Evolutionary conservation across 2,797 vertebrate genomes (phyloP).

Genomic region (Clarias platycephalus): DNA sequence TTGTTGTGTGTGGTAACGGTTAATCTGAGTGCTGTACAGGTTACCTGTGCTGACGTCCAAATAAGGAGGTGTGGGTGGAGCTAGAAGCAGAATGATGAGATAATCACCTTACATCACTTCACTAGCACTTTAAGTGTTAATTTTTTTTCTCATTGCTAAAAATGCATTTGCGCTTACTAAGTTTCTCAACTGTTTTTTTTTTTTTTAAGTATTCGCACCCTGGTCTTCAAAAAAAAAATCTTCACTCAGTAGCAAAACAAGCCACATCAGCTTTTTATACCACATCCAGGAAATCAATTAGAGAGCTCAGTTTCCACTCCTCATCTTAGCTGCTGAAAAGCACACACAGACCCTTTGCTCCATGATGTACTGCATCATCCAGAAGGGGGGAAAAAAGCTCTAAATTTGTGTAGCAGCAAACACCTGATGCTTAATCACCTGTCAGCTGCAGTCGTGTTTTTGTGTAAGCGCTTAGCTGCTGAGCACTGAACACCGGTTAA

Average conservation of each 20-base stretch:
- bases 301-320: neutral
- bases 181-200: neutral
- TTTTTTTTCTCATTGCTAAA: neutral
- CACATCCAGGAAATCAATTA: neutral
- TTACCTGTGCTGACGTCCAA: neutral
- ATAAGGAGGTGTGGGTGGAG: conserved; percentile 1
- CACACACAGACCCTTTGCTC: neutral
- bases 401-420: neutral
- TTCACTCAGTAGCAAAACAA: neutral
- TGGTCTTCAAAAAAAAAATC: neutral
- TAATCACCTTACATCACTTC: neutral
- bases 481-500: conserved; percentile 46
- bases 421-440: conserved; percentile 40
- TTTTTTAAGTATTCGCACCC: neutral
- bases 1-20: neutral
- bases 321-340: neutral
- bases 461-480: conserved; percentile 7
- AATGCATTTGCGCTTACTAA: neutral
- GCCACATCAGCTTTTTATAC: neutral
- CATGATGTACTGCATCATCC: neutral
- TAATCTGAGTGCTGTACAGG: neutral
- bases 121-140: neutral
- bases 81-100: neutral
- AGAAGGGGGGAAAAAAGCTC: neutral
- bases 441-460: conserved; percentile 20